Conservation (phyloP, 2,888 invertebrate genomes). For the Rhimphoctona megacephalus region DNA sequence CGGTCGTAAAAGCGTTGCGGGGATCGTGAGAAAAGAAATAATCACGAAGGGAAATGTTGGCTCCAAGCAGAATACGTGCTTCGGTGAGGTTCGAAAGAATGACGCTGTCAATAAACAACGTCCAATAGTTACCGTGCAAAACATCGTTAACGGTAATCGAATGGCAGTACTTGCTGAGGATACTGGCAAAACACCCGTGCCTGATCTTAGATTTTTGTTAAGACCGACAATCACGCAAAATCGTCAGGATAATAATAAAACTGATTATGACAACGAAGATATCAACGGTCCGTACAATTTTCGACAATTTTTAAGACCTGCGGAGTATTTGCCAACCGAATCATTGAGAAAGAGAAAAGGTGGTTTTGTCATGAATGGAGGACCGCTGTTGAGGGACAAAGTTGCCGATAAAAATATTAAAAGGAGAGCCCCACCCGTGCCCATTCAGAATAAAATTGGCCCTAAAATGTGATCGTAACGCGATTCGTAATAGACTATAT, state of each 20-base stretch:
- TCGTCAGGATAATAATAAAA: slow-evolving; percentile 73
- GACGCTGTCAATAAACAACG: slow-evolving; percentile 48
- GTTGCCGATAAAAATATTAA: slow-evolving; percentile 79
- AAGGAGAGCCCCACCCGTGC: slow-evolving; percentile 80
- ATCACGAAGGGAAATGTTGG: slow-evolving; percentile 14
- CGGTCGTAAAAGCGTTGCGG: slow-evolving; percentile 22
- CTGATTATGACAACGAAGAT: slow-evolving; percentile 86
- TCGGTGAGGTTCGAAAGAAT: slow-evolving; percentile 52
- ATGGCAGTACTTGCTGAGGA: slow-evolving; percentile 50
- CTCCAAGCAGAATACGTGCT: slow-evolving; percentile 51
- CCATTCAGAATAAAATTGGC: slow-evolving; percentile 74
- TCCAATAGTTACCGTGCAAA: slow-evolving; percentile 61
- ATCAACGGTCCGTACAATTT: slow-evolving; percentile 90
- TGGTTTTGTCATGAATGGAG: slow-evolving; percentile 76
- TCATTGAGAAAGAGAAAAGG: slow-evolving; percentile 89
- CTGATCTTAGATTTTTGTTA: slow-evolving; percentile 77
- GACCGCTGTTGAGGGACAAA: slow-evolving; percentile 73
- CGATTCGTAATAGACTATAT: background rate
- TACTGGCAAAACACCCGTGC: slow-evolving; percentile 70
- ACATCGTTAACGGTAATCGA: slow-evolving; percentile 68
- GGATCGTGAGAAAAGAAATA: slow-evolving; percentile 2
- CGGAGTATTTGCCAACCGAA: slow-evolving; percentile 89
- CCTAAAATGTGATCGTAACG: slow-evolving; percentile 38
- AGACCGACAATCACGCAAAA: slow-evolving; percentile 76
- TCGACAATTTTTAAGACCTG: slow-evolving; percentile 88